Percentiles rank a stretch among this genome's conserved stretches.
Evolutionary conservation across 2,888 invertebrate genomes (phyloP).

Genomic region (Vesta saturnalis): DNA sequence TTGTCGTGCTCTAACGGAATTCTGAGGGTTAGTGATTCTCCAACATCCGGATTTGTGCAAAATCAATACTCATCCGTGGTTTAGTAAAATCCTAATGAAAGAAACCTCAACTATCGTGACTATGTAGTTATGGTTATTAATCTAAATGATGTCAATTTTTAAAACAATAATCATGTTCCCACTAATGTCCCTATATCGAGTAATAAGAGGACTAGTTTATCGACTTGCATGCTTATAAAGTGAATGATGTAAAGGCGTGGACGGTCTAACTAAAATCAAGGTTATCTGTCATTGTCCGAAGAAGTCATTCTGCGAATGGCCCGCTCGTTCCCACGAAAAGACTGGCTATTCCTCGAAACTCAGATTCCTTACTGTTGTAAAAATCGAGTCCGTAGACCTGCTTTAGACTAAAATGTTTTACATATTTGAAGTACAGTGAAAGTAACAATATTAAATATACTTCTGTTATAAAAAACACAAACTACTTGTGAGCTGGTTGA

Average conservation of each 20-base stretch:
- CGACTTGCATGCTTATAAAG: constrained; percentile 29
- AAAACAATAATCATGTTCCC: constrained; percentile 54
- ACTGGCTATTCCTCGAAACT: constrained; percentile 48
- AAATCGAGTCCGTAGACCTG: constrained; percentile 16
- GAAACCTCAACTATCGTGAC: constrained; percentile 20
- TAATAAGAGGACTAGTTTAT: constrained; percentile 45
- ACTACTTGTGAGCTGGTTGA: too few relatives aligned
- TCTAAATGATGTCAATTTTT: constrained; percentile 47
- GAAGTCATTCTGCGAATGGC: constrained; percentile 52
- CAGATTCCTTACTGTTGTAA: constrained; percentile 17
- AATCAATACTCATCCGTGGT: background rate
- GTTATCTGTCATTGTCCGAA: constrained; percentile 55
- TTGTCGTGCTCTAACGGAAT: too few relatives aligned
- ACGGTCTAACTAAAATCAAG: constrained; percentile 53
- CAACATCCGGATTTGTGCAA: constrained; percentile 10
- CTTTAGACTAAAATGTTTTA: constrained; percentile 14
- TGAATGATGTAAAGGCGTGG: constrained; percentile 44
- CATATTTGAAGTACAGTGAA: too few relatives aligned
- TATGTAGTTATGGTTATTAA: constrained; percentile 28
- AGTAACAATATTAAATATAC: too few relatives aligned
- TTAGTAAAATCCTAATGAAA: constrained; percentile 11
- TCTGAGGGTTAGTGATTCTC: background rate
- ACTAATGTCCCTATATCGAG: constrained; percentile 54
- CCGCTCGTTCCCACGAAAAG: constrained; percentile 51
- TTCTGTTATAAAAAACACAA: too few relatives aligned